phyloP scores from a whole-genome alignment of 2,797 vertebrate genomes.

The Tolypeutes matacus region DNA sequence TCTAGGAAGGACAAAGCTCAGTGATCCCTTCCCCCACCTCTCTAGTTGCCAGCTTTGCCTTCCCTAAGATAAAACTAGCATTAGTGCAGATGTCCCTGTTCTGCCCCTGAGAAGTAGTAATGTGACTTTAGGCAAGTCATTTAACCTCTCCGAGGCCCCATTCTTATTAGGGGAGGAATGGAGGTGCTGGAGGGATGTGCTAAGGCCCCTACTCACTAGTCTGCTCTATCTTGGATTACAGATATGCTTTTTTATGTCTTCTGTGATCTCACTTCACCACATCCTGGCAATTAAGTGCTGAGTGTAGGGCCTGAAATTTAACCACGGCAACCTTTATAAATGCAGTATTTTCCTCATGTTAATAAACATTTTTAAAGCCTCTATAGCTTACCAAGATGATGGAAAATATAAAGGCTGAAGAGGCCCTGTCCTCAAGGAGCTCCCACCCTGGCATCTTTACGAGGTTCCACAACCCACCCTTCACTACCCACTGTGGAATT shows the following conservation, averaged over 20 bases:
- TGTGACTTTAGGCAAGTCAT: too few species aligned
- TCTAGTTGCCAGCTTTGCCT: neutral
- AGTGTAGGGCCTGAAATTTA: neutral
- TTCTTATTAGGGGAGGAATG: neutral
- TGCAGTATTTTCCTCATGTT: neutral
- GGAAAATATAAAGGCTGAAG: neutral
- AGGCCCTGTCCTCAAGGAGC: neutral
- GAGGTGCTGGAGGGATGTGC: fast-evolving
- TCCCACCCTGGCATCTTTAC: neutral
- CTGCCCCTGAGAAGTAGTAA: too few species aligned
- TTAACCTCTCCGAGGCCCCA: neutral
- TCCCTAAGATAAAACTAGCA: too few species aligned
- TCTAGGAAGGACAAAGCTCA: neutral
- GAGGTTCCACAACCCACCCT: neutral
- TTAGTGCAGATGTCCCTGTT: too few species aligned
- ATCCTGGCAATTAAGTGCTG: neutral
- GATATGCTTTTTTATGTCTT: neutral
- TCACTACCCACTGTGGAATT: neutral
- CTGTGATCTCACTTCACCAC: neutral
- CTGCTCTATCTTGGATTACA: neutral
- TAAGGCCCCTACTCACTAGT: neutral
- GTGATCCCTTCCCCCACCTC: neutral
- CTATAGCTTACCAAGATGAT: neutral
- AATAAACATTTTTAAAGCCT: neutral
- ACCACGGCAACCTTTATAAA: neutral